Conservation (phyloP, 2,113 vertebrate genomes). For the Prionailurus viverrinus region DNA sequence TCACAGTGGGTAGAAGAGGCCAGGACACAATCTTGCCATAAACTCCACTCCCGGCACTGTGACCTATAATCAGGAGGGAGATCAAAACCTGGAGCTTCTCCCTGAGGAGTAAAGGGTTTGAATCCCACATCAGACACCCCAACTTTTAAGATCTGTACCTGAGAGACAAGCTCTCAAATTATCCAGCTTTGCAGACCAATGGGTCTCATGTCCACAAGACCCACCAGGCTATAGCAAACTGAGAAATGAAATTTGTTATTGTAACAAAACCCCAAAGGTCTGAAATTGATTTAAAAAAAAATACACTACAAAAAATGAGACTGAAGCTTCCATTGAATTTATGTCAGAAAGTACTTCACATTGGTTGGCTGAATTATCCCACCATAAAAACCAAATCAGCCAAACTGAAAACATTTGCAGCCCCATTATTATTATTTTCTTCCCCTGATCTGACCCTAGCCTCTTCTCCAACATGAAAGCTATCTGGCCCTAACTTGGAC, state of each 20-base stretch:
- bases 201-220: not conserved
- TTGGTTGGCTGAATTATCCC: not conserved
- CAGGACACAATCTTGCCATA: not conserved
- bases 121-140: not conserved
- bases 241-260: not conserved
- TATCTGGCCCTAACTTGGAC: not conserved
- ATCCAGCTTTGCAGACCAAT: not conserved
- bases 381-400: not conserved
- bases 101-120: not conserved
- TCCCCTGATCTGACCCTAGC: not conserved
- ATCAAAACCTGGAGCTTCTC: not conserved
- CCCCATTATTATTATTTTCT: not conserved
- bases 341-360: not conserved
- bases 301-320: not conserved
- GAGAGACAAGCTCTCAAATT: not conserved
- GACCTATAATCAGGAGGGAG: not conserved
- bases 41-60: not conserved
- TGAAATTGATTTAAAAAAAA: not conserved
- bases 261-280: not conserved
- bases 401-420: not conserved
- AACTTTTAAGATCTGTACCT: not conserved
- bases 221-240: not conserved
- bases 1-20: not conserved
- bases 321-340: conserved; percentile 10
- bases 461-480: not conserved